Evolutionary conservation across 2,113 vertebrate genomes (phyloP), one percentile per base, ranked within the genome.

Genomic region (Merops nubicus): DNA sequence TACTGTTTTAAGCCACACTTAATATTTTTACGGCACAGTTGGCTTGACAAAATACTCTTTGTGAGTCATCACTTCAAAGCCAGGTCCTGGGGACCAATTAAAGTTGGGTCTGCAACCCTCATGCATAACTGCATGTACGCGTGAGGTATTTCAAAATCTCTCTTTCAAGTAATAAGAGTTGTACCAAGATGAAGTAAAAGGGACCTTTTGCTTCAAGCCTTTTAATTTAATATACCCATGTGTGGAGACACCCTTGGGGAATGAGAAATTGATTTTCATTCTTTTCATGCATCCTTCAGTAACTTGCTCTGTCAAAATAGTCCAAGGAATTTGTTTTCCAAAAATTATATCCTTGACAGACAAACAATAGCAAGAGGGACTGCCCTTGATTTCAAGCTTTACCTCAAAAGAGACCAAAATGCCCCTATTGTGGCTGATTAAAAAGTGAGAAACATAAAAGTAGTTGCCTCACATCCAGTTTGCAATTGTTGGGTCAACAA

Each of bases 11-110:
- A 98, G 97, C 96, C 97, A 97, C 94, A 97, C 95, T 98, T 98
- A 97, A 91, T 97, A 97, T 97, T 98, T 98, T 98, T 98, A 98
- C 12, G 88, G 95, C 79, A 94, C 94, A 88, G 87, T 97, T 97
- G 97, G 96, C 89, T 96, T 97, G 95, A 97, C 97, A 97, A 96
- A 98, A 97, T 98, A 86, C 68, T 97, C 96, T 97, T 96, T 98
- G 95, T 98, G 97, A 98, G 97, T 98, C 97, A 97, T 96, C 88
- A 88, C 97, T 98, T 98, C 97, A 98, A 98, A 98, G 97, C 62
- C 85, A 96, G 88, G 95, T 96, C 91, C 97, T 97, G 50, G 97
- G 91, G 95, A 96, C 96, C 97, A 97, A 96, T 96, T 97, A 97
- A 97, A 96, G 81, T 73, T 51, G 65, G 86, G 95, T 95, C 74